A percentile compares a stretch with the other conserved stretches of the same genome.
Evolutionary conservation across 2,797 vertebrate genomes (phyloP).

Genomic region (Pristis pectinata): DNA sequence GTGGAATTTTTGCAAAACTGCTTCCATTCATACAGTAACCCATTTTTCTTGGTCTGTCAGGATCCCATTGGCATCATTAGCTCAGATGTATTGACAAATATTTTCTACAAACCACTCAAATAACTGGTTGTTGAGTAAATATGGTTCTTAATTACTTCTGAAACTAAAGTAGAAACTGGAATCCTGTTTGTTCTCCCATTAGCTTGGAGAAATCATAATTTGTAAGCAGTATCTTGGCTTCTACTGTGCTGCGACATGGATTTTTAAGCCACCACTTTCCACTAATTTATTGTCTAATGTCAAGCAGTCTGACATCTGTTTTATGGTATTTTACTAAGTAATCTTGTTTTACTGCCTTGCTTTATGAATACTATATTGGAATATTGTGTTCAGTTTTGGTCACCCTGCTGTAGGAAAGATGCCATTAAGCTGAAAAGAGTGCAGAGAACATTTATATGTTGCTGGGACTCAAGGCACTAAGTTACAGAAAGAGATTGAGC

Average conservation of each 20-base stretch:
- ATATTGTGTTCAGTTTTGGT: no score
- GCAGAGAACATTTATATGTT: no score
- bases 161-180: background rate
- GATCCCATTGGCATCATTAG: constrained; percentile 38
- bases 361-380: background rate
- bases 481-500: no score
- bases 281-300: background rate
- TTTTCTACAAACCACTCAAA: constrained; percentile 23
- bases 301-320: background rate
- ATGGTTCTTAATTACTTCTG: background rate
- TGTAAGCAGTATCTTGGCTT: background rate
- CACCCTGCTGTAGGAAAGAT: no score
- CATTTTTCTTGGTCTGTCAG: constrained; percentile 40
- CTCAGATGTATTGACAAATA: constrained; percentile 17
- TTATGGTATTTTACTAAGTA: background rate
- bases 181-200: background rate
- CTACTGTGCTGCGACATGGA: background rate
- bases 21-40: constrained; percentile 36
- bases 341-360: background rate
- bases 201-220: background rate
- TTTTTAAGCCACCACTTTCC: background rate
- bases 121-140: constrained; percentile 35
- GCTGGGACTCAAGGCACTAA: no score
- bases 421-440: no score
- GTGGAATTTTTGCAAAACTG: constrained; percentile 45